These are phyloP conservation scores for Lasioglossum morio DNA, from an alignment of 2,888 invertebrate genomes.

Conservation along the genomic window DNA sequence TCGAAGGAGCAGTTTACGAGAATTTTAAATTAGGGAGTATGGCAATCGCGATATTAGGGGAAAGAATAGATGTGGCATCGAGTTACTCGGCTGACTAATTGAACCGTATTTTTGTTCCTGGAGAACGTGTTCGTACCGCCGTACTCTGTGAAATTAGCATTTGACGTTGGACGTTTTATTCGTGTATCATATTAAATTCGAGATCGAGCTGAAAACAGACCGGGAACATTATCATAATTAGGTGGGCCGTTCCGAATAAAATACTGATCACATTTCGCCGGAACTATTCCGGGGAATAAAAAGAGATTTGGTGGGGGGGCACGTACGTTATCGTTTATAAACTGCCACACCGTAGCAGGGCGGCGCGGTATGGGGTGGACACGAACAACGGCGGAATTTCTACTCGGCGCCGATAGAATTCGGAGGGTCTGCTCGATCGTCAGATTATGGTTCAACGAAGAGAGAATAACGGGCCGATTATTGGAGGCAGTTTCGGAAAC, in stretches of 20 bases:
- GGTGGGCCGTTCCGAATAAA: not conserved
- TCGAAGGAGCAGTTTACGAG: not conserved
- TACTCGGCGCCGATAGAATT: slow-evolving; percentile 29
- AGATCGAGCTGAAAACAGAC: not conserved
- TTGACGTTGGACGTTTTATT: not conserved
- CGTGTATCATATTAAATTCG: not conserved
- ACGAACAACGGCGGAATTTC: slow-evolving; percentile 35
- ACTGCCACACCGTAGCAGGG: not conserved
- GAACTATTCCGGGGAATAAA: not conserved
- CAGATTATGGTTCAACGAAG: slow-evolving; percentile 56
- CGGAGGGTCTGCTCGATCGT: slow-evolving; percentile 41
- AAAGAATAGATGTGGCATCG: not conserved
- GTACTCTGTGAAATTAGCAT: not conserved
- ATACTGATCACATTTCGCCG: not conserved
- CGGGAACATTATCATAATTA: slow-evolving; percentile 3
- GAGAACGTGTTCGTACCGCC: not conserved
- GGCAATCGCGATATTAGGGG: not conserved
- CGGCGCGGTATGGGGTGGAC: slow-evolving; percentile 2
- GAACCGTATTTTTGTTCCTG: not conserved
- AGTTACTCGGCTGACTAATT: not conserved
- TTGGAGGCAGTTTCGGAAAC: slow-evolving; percentile 62
- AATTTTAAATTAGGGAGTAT: not conserved
- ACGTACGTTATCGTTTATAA: slow-evolving; percentile 31
- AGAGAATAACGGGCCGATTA: slow-evolving; percentile 64
- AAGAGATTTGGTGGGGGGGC: not conserved